Base-by-base conservation (phyloP, 2,888 invertebrate genomes). In the Trissonchulus sp. region DNA sequence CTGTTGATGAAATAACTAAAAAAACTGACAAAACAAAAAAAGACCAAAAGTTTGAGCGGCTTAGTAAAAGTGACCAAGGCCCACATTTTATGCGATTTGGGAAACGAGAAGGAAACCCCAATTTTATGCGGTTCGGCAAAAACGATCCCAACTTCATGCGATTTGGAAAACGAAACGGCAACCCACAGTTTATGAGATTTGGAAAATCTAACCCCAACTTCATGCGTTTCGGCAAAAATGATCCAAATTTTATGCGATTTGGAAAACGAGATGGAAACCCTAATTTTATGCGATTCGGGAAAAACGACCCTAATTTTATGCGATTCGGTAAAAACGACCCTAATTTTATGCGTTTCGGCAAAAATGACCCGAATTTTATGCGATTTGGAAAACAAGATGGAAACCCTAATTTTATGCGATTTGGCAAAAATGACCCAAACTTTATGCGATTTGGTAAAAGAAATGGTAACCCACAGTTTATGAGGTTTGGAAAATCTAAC, bases 291-390 rank as follows among this genome's bases (percentile, higher is more conserved):
- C 78, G 83, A 3, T 83, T 83, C 76, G 83, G 83, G 72, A 82
- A 81, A 77, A 74, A 79, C 68, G 35, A 2, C 36, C 76, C 76
- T 33, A 76, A 74, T 15, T 74, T 74, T 60, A 36, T 74, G 34
- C 65, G 74, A 18, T 76, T 75, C 31, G 75, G 75, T 28, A 63
- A 8, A 36, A n/a, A 18, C 31, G 81, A 82, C 38, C 82, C 82
- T 28, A 83, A 83, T 78, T 83, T 83, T 77, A 77, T 83, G 73
- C 78, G 83, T 15, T 83, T 83, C 76, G 83, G 83, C 72, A 82
- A 81, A 77, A 74, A 79, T 68, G 35, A 2, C 36, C 76, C 76
- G 48, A 76, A 74, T 15, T 74, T 74, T 60, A 36, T 74, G 34
- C 65, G 74, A 18, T 76, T 75, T 33, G 75, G 75, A 8, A 63